Evolutionary conservation across 2,888 invertebrate genomes (phyloP), one percentile per base, ranked within the genome.

Genomic region (Conus canariensis): DNA sequence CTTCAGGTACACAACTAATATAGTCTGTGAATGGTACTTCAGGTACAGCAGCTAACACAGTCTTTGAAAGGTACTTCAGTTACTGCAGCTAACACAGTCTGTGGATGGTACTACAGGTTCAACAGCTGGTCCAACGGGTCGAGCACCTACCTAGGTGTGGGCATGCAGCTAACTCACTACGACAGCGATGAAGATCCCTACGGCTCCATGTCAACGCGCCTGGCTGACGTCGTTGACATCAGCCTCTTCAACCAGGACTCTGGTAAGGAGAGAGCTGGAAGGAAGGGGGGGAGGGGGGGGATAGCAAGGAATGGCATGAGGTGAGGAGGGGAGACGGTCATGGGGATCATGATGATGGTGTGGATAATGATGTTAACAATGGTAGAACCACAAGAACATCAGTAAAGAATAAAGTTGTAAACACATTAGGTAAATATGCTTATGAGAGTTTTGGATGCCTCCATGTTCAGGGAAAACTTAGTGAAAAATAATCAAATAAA

Each of bases 161-260:
- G 89, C n/a, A 83, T 89, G 25, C 82, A 89, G 83, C 56, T 85
- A 58, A 67, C 5, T 56, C 85, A 89, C 58, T 89, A 89, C 85
- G 83, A 83, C 85, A 70, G 67, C 5, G n/a, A 25, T 16, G n/a
- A n/a, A 9, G 25, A 85, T 25, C 89, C 89, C 25, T 83, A 70
- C 85, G 14, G 30, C 56, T n/a, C 19, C 70, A 58, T 70, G 25
- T 2, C 45, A 64, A n/a, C 56, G 10, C 64, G 56, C 3, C 10
- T 83, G 2, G 56, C 85, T 56, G 85, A 83, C 25, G 70, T 89
- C 70, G 6, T 89, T 56, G 83, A 67, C 14, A 2, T 85, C n/a
- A 16, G 12, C 16, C 89, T 89, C 70, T 89, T 89, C 89, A 85
- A 85, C 70, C 89, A 58, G 25, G 14, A 67, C 16, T 89, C 89